phyloP scores from a whole-genome alignment of 2,888 invertebrate species.

The Hyppa rectilinea region DNA sequence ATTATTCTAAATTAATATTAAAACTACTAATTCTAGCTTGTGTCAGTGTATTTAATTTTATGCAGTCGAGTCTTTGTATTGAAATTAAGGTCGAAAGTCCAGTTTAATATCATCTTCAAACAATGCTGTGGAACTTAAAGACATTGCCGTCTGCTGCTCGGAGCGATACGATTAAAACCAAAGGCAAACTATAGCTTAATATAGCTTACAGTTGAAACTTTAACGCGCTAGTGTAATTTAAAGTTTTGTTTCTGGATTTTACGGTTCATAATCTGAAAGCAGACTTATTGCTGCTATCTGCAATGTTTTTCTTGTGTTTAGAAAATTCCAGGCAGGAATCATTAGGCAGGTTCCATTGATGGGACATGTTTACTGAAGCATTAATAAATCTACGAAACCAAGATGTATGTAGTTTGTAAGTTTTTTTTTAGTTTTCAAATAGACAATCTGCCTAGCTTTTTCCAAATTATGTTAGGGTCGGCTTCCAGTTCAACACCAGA shows the following conservation, averaged over 20 bases:
- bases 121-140: conserved; percentile 30
- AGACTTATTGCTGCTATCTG: not conserved
- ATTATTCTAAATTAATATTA: not conserved
- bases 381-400: not conserved
- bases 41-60: not conserved
- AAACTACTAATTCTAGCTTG: not conserved
- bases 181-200: conserved; percentile 36
- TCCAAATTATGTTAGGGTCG: too few relatives aligned
- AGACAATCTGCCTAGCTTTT: too few relatives aligned
- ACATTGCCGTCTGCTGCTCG: conserved; percentile 31
- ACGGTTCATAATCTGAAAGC: not conserved
- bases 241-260: conserved; percentile 24
- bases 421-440: too few relatives aligned
- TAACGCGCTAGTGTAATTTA: conserved; percentile 5
- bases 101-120: conserved; percentile 40
- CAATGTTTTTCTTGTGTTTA: not conserved
- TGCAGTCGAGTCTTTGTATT: conserved; percentile 8
- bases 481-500: too few relatives aligned
- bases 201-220: conserved; percentile 33
- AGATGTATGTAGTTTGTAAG: too few relatives aligned
- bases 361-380: not conserved
- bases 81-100: conserved; percentile 33
- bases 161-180: conserved; percentile 45
- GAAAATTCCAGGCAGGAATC: too few relatives aligned
- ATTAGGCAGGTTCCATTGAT: too few relatives aligned